Conservation (phyloP, 2,113 vertebrate species). For the Odobenus rosmarus region DNA sequence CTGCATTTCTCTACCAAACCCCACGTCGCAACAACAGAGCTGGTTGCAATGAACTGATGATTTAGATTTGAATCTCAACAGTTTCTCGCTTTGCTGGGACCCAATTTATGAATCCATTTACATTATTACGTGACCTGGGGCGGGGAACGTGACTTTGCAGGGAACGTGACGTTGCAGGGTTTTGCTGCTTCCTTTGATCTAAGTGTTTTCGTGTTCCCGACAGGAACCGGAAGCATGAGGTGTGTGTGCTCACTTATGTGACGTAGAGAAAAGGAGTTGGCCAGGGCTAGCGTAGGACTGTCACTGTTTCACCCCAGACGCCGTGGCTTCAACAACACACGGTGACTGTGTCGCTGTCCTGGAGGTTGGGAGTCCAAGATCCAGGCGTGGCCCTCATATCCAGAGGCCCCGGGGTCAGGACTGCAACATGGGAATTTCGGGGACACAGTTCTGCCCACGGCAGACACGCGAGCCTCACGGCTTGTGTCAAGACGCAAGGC, state of each 20-base stretch:
- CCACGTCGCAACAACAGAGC: fast-evolving
- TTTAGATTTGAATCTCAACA: background rate
- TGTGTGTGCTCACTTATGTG: background rate
- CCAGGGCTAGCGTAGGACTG: background rate
- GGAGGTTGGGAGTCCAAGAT: background rate
- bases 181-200: too few species aligned
- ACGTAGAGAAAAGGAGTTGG: fast-evolving
- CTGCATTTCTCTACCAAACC: fast-evolving
- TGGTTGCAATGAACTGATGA: fast-evolving
- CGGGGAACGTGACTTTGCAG: background rate
- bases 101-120: fast-evolving
- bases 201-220: background rate
- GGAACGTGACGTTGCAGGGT: too few species aligned
- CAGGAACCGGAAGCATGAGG: fast-evolving
- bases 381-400: background rate
- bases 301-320: fast-evolving
- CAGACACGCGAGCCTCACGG: fast-evolving
- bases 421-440: background rate
- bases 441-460: background rate
- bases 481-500: too few species aligned
- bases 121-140: too few species aligned
- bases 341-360: fast-evolving
- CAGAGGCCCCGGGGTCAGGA: background rate
- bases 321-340: too few species aligned
- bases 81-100: background rate